Evolutionary conservation across 2,797 vertebrate genomes (phyloP), one percentile per base, ranked within the genome.

Genomic region (Trematomus bernacchii): DNA sequence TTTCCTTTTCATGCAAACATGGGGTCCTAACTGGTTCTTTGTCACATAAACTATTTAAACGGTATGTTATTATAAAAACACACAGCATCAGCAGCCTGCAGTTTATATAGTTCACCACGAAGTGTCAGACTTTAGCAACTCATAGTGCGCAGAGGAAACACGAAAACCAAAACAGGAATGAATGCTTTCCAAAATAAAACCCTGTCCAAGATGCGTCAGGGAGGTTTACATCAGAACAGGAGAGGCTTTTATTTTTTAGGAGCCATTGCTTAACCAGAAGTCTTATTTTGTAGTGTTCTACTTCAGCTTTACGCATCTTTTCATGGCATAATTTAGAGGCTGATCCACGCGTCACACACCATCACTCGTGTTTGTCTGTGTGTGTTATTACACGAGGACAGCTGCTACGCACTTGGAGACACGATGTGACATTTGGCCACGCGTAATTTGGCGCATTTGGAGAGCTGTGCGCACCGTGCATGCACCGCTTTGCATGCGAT

Each of bases 61-160:
- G 33, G 33, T 51, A 12, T 51, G n/a, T 21, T 21, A 51, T 51
- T 51, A 51, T 21, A 10, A 19, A n/a, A 11, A 51, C 7, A 44
- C 3, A 23, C 40, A 43, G 18, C n/a, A n/a, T 23, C 1, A 62
- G 15, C 43, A 44, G 11, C 2, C 2, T 51, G n/a, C 19, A 51
- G 50, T 51, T 21, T 21, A 51, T n/a, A 54, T 7, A 2, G 74
- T 57, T 69, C 9, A 7, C 77, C 86, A 43, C 16, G 3, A 60
- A 75, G 44, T 65, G 86, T 67, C 84, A 65, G 60, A 7, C 33
- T 23, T 2, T 5, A 6, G 19, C 51, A 42, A 60, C 30, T 46
- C n/a, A n/a, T n/a, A 52, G 52, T 79, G 73, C 76, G 76, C 79
- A 86, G 67, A 66, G 85, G 85, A 89, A 84, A 65, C 71, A 10